Conservation (phyloP, 2,797 vertebrate genomes). For the Margarornis squamiger region DNA sequence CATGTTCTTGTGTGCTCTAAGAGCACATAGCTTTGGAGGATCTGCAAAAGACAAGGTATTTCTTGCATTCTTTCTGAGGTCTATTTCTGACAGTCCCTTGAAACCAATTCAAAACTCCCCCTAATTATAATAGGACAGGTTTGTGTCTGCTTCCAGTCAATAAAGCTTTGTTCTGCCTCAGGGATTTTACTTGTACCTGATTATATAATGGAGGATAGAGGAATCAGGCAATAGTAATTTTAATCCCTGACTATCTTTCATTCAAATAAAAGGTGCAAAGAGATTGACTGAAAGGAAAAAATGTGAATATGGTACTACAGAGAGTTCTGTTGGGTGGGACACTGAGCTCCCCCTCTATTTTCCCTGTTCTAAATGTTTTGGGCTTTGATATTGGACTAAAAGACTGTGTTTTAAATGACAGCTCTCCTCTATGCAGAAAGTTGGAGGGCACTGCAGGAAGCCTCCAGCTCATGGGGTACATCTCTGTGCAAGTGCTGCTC, state of each 20-base stretch:
- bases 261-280: constrained; percentile 7
- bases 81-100: constrained; percentile 45
- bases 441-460: not conserved
- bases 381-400: not conserved
- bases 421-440: not conserved
- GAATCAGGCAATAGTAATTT: constrained; percentile 44
- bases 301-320: not conserved
- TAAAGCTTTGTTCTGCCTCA: constrained; percentile 63
- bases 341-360: not conserved
- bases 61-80: constrained; percentile 8
- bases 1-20: not conserved
- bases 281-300: not conserved
- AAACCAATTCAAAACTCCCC: constrained; percentile 50
- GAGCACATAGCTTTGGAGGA: constrained; percentile 20
- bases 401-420: not conserved
- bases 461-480: fast-evolving
- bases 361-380: not conserved
- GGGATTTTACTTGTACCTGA: constrained; percentile 58
- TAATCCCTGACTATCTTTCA: constrained; percentile 40
- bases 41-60: constrained; percentile 14
- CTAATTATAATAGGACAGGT: constrained; percentile 51
- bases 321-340: not conserved
- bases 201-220: constrained; percentile 37
- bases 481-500: not conserved
- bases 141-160: constrained; percentile 59